Percentiles rank a stretch among this genome's conserved stretches.
Conservation (phyloP, 2,888 invertebrate species). For the Dolomedes plantarius region DNA sequence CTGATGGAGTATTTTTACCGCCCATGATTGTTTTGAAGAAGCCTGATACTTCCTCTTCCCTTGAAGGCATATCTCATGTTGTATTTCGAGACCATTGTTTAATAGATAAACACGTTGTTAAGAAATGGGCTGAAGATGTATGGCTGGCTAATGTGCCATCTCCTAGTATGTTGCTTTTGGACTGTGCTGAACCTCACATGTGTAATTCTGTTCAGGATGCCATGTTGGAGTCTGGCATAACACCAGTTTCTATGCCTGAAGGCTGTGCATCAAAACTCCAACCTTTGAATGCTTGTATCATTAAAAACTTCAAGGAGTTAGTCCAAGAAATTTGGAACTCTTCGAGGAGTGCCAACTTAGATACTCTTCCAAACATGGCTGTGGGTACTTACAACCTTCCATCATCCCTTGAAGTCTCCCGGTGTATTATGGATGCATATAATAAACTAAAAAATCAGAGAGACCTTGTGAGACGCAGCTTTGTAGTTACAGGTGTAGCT, state of each 20-base stretch:
- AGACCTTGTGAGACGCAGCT: constrained; percentile 62
- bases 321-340: constrained; percentile 54
- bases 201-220: constrained; percentile 39
- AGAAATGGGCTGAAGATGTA: constrained; percentile 46
- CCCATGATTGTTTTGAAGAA: constrained; percentile 57
- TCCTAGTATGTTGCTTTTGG: constrained; percentile 56
- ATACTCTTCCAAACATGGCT: constrained; percentile 25
- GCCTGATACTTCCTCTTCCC: constrained; percentile 7
- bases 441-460: constrained; percentile 24
- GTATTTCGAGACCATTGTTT: constrained; percentile 44
- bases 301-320: constrained; percentile 46
- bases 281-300: constrained; percentile 53
- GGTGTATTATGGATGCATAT: constrained; percentile 51
- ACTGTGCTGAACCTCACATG: constrained; percentile 56
- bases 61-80: constrained; percentile 25
- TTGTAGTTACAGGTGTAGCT: constrained; percentile 61
- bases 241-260: constrained; percentile 63
- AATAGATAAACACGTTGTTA: constrained; percentile 28
- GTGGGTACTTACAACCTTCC: constrained; percentile 42
- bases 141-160: constrained; percentile 57
- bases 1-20: constrained; percentile 53
- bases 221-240: constrained; percentile 55
- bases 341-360: background rate
- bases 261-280: constrained; percentile 66
- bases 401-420: constrained; percentile 31